Evolutionary conservation across 2,888 invertebrate species (phyloP).

Genomic region (Leptinotarsa juncta): DNA sequence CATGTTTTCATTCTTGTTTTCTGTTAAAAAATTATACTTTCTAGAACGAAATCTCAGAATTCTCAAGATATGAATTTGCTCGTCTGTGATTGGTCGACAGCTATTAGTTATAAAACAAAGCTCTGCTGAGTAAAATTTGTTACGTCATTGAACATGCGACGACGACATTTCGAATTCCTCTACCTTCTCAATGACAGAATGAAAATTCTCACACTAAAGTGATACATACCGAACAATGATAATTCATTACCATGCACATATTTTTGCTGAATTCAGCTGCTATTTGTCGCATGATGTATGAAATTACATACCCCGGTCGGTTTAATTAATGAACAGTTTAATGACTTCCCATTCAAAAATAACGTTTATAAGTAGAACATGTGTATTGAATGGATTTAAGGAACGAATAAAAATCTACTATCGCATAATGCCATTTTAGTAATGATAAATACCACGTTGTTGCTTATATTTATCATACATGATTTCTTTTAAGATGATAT

Average conservation of each 20-base stretch:
- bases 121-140: not conserved
- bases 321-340: constrained; percentile 24
- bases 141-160: not conserved
- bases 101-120: not conserved
- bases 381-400: not conserved
- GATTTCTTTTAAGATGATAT: no score
- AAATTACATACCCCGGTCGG: constrained; percentile 16
- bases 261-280: constrained; percentile 3
- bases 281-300: not conserved
- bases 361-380: no score
- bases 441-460: no score
- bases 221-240: not conserved
- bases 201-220: no score
- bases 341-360: constrained; percentile 3
- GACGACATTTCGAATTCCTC: not conserved
- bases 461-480: no score
- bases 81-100: no score
- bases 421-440: no score
- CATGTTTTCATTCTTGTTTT: no score
- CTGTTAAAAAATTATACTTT: no score
- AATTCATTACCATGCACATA: constrained; percentile 2
- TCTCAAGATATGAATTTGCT: no score
- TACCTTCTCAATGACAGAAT: not conserved
- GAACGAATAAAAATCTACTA: not conserved
- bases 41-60: no score